phyloP scores from a whole-genome alignment of 2,888 invertebrate genomes.

The Nebria brevicollis region DNA sequence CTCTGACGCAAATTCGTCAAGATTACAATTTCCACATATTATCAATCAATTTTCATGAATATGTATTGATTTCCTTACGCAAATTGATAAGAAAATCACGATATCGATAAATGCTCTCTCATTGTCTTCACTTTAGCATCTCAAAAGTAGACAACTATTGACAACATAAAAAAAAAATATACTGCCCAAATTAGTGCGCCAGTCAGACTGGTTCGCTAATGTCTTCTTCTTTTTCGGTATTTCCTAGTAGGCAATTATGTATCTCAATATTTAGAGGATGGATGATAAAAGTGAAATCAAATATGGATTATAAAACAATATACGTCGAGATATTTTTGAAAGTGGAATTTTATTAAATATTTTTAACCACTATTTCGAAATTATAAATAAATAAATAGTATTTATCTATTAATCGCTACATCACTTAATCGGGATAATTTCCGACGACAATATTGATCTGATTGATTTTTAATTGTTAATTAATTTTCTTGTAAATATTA shows the following conservation, averaged over 20 bases:
- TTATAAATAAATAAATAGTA: neutral
- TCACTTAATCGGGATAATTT: neutral
- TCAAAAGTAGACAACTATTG: neutral
- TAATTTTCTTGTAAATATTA: neutral
- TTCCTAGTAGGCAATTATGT: neutral
- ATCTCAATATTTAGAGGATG: too few relatives aligned
- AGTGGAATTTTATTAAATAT: too few relatives aligned
- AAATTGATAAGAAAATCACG: neutral
- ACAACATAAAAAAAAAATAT: neutral
- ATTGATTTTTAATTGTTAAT: neutral
- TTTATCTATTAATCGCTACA: neutral
- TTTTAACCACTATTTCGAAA: too few relatives aligned
- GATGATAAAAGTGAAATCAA: too few relatives aligned
- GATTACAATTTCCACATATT: neutral
- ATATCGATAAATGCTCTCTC: neutral
- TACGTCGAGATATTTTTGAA: too few relatives aligned
- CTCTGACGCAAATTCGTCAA: neutral
- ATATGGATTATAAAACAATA: too few relatives aligned
- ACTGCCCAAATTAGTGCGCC: neutral
- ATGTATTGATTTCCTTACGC: neutral
- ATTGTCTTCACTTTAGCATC: too few relatives aligned
- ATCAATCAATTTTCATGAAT: neutral
- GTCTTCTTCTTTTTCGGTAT: neutral
- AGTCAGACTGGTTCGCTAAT: neutral
- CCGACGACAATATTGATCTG: neutral